Conservation (phyloP, 2,888 invertebrate species). For the Microplitis deprimator region DNA sequence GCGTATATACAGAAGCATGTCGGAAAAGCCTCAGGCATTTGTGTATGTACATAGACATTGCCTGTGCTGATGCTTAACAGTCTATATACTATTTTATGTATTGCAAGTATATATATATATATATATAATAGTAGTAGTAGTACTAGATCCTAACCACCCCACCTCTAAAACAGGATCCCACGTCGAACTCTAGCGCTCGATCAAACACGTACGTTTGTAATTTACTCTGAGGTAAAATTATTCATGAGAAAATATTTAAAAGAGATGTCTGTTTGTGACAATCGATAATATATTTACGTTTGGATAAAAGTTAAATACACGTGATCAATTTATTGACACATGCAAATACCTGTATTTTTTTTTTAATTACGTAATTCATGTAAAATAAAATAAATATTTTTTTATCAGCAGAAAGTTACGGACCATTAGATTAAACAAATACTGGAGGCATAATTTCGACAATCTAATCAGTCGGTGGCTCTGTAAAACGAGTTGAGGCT, state of each 20-base stretch:
- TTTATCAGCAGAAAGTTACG: background rate
- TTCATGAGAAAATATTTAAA: background rate
- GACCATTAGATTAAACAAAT: constrained; percentile 16
- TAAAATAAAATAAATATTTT: background rate
- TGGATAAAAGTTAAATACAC: constrained; percentile 6
- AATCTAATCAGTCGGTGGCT: background rate
- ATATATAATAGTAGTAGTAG: background rate
- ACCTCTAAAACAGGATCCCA: background rate
- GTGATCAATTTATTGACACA: background rate
- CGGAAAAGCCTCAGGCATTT: constrained; percentile 48
- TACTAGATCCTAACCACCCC: background rate
- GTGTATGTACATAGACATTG: constrained; percentile 10
- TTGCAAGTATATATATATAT: background rate
- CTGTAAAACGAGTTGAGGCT: background rate
- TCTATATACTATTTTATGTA: constrained; percentile 8
- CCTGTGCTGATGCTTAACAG: background rate
- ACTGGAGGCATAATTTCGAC: background rate
- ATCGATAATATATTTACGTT: background rate
- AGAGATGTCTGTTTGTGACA: constrained; percentile 31
- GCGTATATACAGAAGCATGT: constrained; percentile 36
- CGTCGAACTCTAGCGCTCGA: constrained; percentile 33
- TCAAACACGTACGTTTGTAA: constrained; percentile 37
- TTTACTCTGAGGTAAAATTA: constrained; percentile 32
- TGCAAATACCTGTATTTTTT: background rate
- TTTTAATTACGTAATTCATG: background rate